A percentile compares a stretch with the other conserved stretches of the same genome.
Conservation (phyloP, 2,888 invertebrate species). For the Gryllus longicercus region DNA sequence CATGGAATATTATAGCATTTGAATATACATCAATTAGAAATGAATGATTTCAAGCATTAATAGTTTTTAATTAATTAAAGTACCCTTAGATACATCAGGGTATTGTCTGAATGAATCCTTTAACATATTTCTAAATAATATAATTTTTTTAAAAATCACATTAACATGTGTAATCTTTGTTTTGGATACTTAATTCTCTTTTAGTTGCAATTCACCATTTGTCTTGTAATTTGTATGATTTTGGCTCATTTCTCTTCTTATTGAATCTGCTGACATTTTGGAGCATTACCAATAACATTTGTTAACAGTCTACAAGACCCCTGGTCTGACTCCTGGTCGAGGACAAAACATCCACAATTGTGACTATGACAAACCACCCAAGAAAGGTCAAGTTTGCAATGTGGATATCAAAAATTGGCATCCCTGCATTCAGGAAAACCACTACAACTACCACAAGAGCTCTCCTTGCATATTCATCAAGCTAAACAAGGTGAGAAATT, state of each 20-base stretch:
- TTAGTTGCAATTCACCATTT: too few relatives aligned
- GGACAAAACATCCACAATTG: slow-evolving; percentile 75
- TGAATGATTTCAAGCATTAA: too few relatives aligned
- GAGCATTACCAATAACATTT: not conserved
- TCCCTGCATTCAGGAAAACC: slow-evolving; percentile 77
- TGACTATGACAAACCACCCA: slow-evolving; percentile 67
- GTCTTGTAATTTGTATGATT: too few relatives aligned
- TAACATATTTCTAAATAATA: too few relatives aligned
- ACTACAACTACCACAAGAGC: slow-evolving; percentile 87
- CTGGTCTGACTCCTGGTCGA: slow-evolving; percentile 66
- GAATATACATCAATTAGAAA: too few relatives aligned
- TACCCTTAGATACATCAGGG: too few relatives aligned
- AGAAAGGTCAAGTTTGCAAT: slow-evolving; percentile 76
- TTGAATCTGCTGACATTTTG: not conserved
- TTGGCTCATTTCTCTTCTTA: not conserved
- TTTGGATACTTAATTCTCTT: too few relatives aligned
- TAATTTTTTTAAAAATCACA: too few relatives aligned
- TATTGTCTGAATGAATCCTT: too few relatives aligned
- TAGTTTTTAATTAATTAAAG: too few relatives aligned
- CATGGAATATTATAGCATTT: too few relatives aligned
- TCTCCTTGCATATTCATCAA: slow-evolving; percentile 93
- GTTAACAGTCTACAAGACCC: slow-evolving; percentile 66
- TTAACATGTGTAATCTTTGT: too few relatives aligned
- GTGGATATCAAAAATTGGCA: slow-evolving; percentile 79
- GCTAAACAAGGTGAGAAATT: slow-evolving; percentile 69